phyloP scores from a whole-genome alignment of 2,113 vertebrate species.

The Brevimyrus niger region DNA sequence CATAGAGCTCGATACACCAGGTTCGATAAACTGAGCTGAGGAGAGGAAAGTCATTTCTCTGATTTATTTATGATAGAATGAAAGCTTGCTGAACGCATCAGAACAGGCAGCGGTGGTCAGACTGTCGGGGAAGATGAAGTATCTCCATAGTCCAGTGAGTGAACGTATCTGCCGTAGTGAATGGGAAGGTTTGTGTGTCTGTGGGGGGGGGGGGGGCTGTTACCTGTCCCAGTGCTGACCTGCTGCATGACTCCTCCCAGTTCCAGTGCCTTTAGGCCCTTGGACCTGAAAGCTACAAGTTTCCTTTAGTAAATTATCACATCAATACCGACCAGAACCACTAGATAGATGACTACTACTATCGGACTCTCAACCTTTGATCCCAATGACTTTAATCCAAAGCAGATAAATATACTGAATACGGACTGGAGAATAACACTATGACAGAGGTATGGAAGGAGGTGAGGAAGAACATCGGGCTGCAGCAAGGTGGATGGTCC shows the following conservation, averaged over 20 bases:
- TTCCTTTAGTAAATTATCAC: too few relatives aligned
- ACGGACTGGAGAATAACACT: too few relatives aligned
- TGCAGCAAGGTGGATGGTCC: not conserved
- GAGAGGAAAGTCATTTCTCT: slow-evolving; percentile 77
- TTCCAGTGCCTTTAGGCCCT: too few relatives aligned
- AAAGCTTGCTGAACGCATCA: slow-evolving; percentile 90
- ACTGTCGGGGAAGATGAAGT: slow-evolving; percentile 91
- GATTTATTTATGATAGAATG: slow-evolving; percentile 98
- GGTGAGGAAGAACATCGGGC: not conserved
- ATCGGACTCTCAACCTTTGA: too few relatives aligned
- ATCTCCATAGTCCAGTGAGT: slow-evolving; percentile 84
- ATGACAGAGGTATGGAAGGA: not conserved
- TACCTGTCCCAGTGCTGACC: too few relatives aligned
- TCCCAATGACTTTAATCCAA: too few relatives aligned
- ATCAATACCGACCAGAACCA: too few relatives aligned
- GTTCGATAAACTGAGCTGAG: slow-evolving; percentile 48
- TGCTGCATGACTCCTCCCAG: too few relatives aligned
- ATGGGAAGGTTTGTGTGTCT: not conserved
- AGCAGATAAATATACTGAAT: too few relatives aligned
- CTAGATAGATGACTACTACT: too few relatives aligned
- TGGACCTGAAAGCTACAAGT: too few relatives aligned
- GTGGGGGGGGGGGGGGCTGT: too few relatives aligned
- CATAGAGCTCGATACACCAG: slow-evolving; percentile 56
- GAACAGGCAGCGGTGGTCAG: slow-evolving; percentile 93
- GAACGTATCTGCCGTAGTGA: slow-evolving; percentile 45